A percentile compares a stretch with the other conserved stretches of the same genome.
Conservation (phyloP, 2,888 invertebrate genomes). For the Frankliniella intonsa region DNA sequence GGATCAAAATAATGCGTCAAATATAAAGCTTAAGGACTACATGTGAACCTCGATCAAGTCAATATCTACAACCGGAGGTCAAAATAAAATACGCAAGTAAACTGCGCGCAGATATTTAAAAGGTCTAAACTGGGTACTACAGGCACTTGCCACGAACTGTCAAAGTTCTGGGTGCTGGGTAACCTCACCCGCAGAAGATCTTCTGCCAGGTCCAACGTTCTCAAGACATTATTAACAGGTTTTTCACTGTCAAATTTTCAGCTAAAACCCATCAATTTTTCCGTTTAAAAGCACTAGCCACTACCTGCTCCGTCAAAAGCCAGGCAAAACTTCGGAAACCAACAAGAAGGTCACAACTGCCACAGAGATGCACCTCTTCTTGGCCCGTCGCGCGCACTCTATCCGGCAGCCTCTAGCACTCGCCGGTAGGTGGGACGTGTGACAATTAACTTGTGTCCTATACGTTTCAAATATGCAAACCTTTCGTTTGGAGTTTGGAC, state of each 20-base stretch:
- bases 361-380: too few relatives aligned
- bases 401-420: neutral
- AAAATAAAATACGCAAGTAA: neutral
- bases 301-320: neutral
- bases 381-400: too few relatives aligned
- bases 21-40: neutral
- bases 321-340: neutral
- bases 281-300: neutral
- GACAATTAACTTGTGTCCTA: too few relatives aligned
- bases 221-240: too few relatives aligned
- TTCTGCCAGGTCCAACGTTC: too few relatives aligned
- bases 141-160: slow-evolving; percentile 20
- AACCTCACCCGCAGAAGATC: neutral
- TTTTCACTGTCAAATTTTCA: neutral
- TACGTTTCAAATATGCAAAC: too few relatives aligned
- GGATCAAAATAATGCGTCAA: too few relatives aligned
- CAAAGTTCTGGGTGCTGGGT: neutral
- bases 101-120: neutral
- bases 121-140: neutral
- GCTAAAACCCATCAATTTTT: neutral
- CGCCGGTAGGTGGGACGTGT: too few relatives aligned
- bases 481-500: too few relatives aligned
- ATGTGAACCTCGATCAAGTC: neutral
- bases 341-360: slow-evolving; percentile 11
- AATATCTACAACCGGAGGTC: neutral